phyloP scores from a whole-genome alignment of 1,140 invertebrate genomes.

The Doryteuthis pealeii region DNA sequence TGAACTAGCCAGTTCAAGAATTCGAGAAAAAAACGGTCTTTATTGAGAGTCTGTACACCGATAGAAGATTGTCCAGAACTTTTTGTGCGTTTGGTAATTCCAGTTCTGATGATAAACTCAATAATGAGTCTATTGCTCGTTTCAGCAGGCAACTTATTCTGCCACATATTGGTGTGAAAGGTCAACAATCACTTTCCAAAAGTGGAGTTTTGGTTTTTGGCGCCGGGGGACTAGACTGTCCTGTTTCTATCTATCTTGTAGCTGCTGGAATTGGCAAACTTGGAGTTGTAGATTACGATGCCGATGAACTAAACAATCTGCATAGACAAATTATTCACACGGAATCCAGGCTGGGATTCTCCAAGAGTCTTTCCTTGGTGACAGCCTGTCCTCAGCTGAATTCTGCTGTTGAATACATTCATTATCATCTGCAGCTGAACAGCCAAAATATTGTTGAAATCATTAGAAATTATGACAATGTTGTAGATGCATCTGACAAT shows the following conservation, averaged over 20 bases:
- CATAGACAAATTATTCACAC: conserved; percentile 90
- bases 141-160: conserved; percentile 91
- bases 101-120: conserved; percentile 34
- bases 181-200: conserved; percentile 75
- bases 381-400: conserved; percentile 74
- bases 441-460: conserved; percentile 78
- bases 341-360: conserved; percentile 69
- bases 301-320: conserved; percentile 88
- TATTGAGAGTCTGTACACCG: no score
- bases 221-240: conserved; percentile 94
- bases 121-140: conserved; percentile 72
- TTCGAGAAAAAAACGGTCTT: no score
- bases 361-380: conserved; percentile 80
- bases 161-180: conserved; percentile 75
- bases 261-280: conserved; percentile 84
- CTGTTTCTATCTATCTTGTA: conserved; percentile 84
- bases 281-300: conserved; percentile 93
- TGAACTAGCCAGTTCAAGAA: no score
- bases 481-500: conserved; percentile 96
- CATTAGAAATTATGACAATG: conserved; percentile 78
- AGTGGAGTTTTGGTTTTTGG: conserved; percentile 87
- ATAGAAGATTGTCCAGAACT: no score
- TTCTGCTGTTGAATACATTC: conserved; percentile 70
- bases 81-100: no score
- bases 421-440: conserved; percentile 74